phyloP scores from a whole-genome alignment of 2,113 vertebrate species.

The Ardeotis arabs region DNA sequence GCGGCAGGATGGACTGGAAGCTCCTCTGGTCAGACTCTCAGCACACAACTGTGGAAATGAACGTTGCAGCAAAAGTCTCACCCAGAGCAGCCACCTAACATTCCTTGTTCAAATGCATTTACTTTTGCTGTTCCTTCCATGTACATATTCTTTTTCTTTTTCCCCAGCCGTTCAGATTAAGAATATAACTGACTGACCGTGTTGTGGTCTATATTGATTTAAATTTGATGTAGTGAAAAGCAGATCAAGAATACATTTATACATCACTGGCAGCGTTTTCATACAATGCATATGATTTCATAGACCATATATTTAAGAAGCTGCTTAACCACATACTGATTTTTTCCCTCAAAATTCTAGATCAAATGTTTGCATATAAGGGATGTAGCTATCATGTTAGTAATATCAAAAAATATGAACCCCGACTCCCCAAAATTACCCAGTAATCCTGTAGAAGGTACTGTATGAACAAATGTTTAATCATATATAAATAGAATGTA shows the following conservation, averaged over 20 bases:
- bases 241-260: conserved; percentile 78
- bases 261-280: conserved; percentile 79
- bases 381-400: conserved; percentile 89
- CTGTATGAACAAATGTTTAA: conserved; percentile 86
- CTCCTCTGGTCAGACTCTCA: conserved; percentile 93
- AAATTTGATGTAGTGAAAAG: conserved; percentile 83
- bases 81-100: conserved; percentile 65
- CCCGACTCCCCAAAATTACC: conserved; percentile 53
- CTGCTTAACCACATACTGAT: conserved; percentile 80
- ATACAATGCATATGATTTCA: conserved; percentile 64
- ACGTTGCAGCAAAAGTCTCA: conserved; percentile 5
- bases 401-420: conserved; percentile 75
- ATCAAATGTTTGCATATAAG: conserved; percentile 86
- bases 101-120: conserved; percentile 74
- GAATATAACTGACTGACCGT: conserved; percentile 77
- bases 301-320: conserved; percentile 75
- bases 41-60: conserved; percentile 98
- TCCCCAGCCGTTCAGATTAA: conserved; percentile 75
- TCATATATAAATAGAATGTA: conserved; percentile 85
- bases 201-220: conserved; percentile 83
- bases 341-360: conserved; percentile 83
- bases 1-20: conserved; percentile 83
- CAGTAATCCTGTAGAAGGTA: conserved; percentile 82
- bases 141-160: conserved; percentile 73
- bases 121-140: conserved; percentile 74